Base-by-base conservation (phyloP, 2,113 vertebrate genomes). In the Synchiropus splendidus region DNA sequence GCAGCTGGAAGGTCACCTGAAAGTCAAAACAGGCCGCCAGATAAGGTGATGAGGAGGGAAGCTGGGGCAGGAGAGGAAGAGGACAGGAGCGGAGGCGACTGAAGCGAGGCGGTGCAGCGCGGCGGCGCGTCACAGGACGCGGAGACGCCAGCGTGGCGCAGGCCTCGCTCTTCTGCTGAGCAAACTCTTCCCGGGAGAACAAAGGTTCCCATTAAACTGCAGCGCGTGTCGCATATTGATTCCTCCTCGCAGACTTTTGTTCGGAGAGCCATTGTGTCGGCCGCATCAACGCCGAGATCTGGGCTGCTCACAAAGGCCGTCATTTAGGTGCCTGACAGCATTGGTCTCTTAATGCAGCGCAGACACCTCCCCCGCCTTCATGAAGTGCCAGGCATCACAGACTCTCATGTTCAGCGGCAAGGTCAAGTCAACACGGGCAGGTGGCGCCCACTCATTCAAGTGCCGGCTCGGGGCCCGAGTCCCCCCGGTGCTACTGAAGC, bases 241-340 rank as follows among this genome's bases (percentile, higher is more conserved):
- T 74, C 55, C 39, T 61, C 45, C 27, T 48, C 31, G 36, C n/a
- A 47, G 54, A 67, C 56, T 51, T 67, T 39, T 81, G 75, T 64
- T 27, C 21, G 56, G 53, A 72, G 72, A 74, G 67, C 51, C 61
- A n/a, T n/a, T n/a, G n/a, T n/a, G n/a, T 68, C 51, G 46, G 53
- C 60, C 62, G 67, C 63, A 67, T 76, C 74, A 68, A 77, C 74
- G 67, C 63, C 57, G 38, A 55, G 39, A 51, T 56, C 51, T 30
- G 33, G 27, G 12, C 42, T 45, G 67, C 54, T 43, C 68, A 52
- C 39, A 69, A 71, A 60, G 67, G 66, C 21, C 21, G 70, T 78
- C 74, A 72, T 78, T 81, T 71, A 63, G 61, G 48, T 59, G 68
- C 70, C 71, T 75, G 70, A 73, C 67, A 57, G 64, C 62, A 59